Base-by-base conservation (phyloP, 2,113 vertebrate species). In the Ivindomyrus marchei region DNA sequence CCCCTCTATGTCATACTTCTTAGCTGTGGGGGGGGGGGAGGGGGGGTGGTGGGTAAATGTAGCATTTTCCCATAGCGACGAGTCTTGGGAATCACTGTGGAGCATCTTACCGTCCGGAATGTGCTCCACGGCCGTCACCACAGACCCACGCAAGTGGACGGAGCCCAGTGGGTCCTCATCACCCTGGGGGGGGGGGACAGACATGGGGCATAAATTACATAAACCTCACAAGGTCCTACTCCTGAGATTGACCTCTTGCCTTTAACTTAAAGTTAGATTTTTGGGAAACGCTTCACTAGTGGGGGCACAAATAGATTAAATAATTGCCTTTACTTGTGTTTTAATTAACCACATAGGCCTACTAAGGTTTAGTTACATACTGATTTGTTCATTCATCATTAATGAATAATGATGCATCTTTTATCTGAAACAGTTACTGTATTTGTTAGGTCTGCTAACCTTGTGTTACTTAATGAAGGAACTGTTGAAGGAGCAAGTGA, bases 111-210 rank as follows among this genome's bases (percentile, higher is more conserved):
- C 97, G 88, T 99, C 97, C 53, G 97, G 94, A 70, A 95, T 96
- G 42, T 93, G 96, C 94, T 99, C 98, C 91, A 98, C 96, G 1
- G 97, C 98, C 17, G 98, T 98, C 89, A 99, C 97, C 90, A 99
- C 97, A 0, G 96, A 98, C 1, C 97, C 98, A 91, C 98, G 97
- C 93, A 99, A 94, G 90, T 97, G 97, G 93, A 99, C 95, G 0
- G 98, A 96, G 89, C 98, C 98, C 88, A 99, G 93, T 0, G 98
- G 97, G 0, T 97, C 95, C 85, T 97, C 95, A 92, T 95, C 97
- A 92, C 95, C 97, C 96, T 97, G 45, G 45, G 8, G 19, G 11
- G 39, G 50, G 4, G 4, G 4, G 52, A 0, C 77, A 46, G 49
- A 91, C 88, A 46, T 84, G 70, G 46, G 62, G 3, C 52, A 85